A percentile compares a stretch with the other conserved stretches of the same genome.
These are phyloP conservation scores for Yponomeuta malinellus DNA, from an alignment of 2,888 invertebrate species.

Conservation along the genomic window DNA sequence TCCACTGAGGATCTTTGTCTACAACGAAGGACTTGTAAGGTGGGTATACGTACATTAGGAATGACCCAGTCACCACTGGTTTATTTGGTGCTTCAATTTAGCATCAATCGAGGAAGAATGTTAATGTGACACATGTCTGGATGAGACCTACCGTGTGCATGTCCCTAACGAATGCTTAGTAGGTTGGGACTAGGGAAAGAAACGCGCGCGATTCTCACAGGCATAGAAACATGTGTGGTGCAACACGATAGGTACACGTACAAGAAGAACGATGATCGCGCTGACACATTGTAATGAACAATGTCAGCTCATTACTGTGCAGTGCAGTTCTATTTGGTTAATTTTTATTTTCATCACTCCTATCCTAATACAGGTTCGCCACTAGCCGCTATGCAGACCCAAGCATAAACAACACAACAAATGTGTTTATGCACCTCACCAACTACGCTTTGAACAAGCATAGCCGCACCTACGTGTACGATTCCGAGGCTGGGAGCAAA, in stretches of 20 bases:
- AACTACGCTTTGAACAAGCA: slow-evolving; percentile 96
- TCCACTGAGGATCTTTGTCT: slow-evolving; percentile 91
- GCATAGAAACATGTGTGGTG: no score
- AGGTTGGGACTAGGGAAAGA: no score
- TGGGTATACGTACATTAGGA: slow-evolving; percentile 28
- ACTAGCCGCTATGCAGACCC: slow-evolving; percentile 92
- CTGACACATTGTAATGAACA: no score
- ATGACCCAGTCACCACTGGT: no score
- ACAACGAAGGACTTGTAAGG: slow-evolving; percentile 93
- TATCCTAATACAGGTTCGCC: slow-evolving; percentile 79
- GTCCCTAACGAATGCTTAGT: no score
- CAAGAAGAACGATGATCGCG: no score
- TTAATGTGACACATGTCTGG: neutral
- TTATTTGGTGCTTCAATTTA: neutral
- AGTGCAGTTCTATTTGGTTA: no score
- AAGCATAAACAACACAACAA: slow-evolving; percentile 85
- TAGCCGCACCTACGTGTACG: slow-evolving; percentile 88
- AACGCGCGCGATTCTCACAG: no score
- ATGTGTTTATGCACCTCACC: slow-evolving; percentile 95
- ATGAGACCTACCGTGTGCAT: no score
- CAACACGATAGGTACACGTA: no score
- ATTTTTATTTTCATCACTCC: no score
- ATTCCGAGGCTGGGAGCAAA: slow-evolving; percentile 92
- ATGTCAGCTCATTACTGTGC: no score
- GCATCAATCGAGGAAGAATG: neutral